Evolutionary conservation across 92 coral and sea anemone genomes (phyloP), one percentile per base, ranked within the genome.

Genomic region (Blastomussa wellsi): DNA sequence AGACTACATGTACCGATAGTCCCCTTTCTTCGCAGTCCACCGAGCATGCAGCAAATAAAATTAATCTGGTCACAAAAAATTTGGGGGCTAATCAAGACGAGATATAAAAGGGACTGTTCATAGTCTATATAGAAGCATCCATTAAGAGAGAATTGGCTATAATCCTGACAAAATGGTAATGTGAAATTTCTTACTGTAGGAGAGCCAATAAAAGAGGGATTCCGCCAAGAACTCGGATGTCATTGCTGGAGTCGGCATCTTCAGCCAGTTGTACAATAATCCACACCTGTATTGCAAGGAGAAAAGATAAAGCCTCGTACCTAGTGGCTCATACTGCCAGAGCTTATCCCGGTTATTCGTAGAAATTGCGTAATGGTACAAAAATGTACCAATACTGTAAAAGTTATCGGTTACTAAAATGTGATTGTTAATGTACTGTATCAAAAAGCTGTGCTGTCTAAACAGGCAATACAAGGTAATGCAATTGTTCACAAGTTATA

Each of bases 221-320:
- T 60, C 99, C 99, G 35, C 99, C 99, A n/a, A 96, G 93, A 39
- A 96, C 93, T 62, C 99, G 85, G 78, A 96, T 91, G 78, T 96
- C 99, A 81, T 96, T 95, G 55, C 99, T 96, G 2, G 99, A 91
- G 86, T 96, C 99, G 3, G 94, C 79, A 88, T 96, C 98, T 82
- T 96, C 98, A 33, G 99, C 95, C 84, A 96, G 88, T 82, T 96
- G 99, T 17, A 96, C 98, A 32, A 96, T 93, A 55, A 96, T 93
- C 99, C 99, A 96, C 59, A 96, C 99, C 99, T 96, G 12, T 8
- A 86, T 19, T 13, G 42, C 19, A 47, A 15, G 85, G 71, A 65
- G 5, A 2, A 44, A 33, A 55, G 31, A 79, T 15, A 15, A 1
- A 10, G 0, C 52, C 14, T 17, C 28, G 36, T 55, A 74, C 39